Conservation (phyloP, 2,888 invertebrate genomes). For the Acleris emargana region DNA sequence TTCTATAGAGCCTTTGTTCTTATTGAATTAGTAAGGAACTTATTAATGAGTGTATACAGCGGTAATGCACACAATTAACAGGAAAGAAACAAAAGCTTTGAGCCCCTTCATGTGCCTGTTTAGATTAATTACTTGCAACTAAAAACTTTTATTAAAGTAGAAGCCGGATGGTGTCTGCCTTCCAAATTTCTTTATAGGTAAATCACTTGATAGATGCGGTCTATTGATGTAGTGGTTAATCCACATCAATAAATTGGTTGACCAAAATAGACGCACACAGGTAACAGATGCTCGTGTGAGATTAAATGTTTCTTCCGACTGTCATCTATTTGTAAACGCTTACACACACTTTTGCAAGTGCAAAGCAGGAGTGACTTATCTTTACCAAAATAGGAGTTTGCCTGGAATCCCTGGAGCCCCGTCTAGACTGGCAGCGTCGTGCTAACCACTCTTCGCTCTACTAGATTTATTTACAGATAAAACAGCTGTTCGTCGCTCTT, state of each 20-base stretch:
- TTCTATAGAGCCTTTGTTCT: constrained; percentile 64
- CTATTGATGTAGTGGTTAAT: too few relatives aligned
- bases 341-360: too few relatives aligned
- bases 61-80: constrained; percentile 60
- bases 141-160: constrained; percentile 7
- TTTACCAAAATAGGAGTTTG: constrained; percentile 45
- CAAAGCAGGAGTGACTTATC: too few relatives aligned
- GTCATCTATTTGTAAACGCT: too few relatives aligned
- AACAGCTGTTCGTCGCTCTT: constrained; percentile 20
- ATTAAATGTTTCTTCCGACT: too few relatives aligned
- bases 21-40: constrained; percentile 56
- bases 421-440: constrained; percentile 64
- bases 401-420: constrained; percentile 49
- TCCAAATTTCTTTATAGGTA: constrained; percentile 33
- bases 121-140: constrained; percentile 15
- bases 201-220: too few relatives aligned
- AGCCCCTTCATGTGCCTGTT: constrained; percentile 36
- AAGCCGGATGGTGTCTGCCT: constrained; percentile 35
- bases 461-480: constrained; percentile 29
- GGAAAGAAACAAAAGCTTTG: constrained; percentile 42
- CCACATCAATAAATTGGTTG: too few relatives aligned
- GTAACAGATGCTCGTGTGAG: too few relatives aligned
- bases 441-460: constrained; percentile 44
- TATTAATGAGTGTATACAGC: constrained; percentile 58
- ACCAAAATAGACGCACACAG: too few relatives aligned